These are phyloP conservation scores for Plectropomus leopardus DNA, from an alignment of 2,113 vertebrate species.

Conservation along the genomic window DNA sequence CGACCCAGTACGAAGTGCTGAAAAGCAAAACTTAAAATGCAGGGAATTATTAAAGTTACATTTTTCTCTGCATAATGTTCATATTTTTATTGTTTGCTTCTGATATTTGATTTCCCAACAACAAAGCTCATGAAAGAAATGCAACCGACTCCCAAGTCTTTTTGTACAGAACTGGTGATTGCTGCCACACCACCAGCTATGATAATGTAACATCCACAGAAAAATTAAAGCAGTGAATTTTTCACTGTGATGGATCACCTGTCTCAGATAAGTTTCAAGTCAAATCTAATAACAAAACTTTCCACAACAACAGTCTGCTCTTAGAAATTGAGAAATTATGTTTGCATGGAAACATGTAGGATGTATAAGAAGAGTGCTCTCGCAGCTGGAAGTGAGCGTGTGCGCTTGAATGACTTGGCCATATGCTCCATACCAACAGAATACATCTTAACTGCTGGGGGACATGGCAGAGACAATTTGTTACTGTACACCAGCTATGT, in stretches of 20 bases:
- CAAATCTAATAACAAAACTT: slow-evolving; percentile 45
- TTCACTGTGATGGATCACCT: slow-evolving; percentile 40
- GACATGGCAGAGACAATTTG: slow-evolving; percentile 16
- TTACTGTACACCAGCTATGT: slow-evolving; percentile 13
- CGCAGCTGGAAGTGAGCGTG: slow-evolving; percentile 33
- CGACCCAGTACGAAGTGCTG: no score
- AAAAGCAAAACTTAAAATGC: background rate
- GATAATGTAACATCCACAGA: slow-evolving; percentile 6
- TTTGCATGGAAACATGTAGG: slow-evolving; percentile 27
- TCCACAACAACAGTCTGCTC: slow-evolving; percentile 31
- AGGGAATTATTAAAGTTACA: background rate
- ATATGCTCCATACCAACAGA: slow-evolving; percentile 49
- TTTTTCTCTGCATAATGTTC: background rate
- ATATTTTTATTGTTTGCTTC: background rate
- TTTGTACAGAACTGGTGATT: background rate
- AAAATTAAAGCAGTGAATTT: slow-evolving; percentile 6
- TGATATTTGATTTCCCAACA: background rate
- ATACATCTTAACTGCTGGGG: slow-evolving; percentile 23
- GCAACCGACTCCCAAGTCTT: background rate
- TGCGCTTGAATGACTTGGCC: slow-evolving; percentile 49
- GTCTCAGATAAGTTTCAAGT: slow-evolving; percentile 11
- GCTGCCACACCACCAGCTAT: slow-evolving; percentile 9
- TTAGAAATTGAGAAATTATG: slow-evolving; percentile 32
- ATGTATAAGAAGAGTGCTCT: background rate
- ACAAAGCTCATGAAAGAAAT: background rate